Evolutionary conservation across 1,140 invertebrate species (phyloP).

Genomic region (Platorchestia sp.): DNA sequence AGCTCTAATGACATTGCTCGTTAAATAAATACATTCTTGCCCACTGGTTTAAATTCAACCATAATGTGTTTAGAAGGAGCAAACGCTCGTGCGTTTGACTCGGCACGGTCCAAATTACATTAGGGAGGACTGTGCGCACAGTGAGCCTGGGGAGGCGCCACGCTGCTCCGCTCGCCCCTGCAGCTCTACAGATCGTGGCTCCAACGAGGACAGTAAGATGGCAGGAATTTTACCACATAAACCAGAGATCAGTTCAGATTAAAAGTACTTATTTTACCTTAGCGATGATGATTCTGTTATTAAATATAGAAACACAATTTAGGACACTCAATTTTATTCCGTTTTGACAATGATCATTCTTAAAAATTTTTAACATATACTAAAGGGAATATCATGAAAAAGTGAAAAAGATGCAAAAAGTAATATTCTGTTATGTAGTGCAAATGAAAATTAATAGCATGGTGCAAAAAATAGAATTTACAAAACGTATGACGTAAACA

Average conservation of each 20-base stretch:
- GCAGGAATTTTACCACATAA: background rate
- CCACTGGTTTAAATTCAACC: too few relatives aligned
- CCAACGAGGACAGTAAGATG: background rate
- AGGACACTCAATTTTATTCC: background rate
- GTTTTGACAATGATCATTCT: background rate
- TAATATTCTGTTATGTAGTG: background rate
- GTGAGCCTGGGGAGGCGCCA: too few relatives aligned
- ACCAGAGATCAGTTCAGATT: background rate
- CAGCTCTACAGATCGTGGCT: background rate
- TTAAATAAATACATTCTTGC: too few relatives aligned
- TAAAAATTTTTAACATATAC: background rate
- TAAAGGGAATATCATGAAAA: background rate
- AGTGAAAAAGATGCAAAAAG: background rate
- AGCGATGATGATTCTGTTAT: background rate
- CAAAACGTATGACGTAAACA: background rate
- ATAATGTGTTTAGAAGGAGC: too few relatives aligned
- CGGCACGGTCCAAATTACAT: too few relatives aligned
- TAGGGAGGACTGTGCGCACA: too few relatives aligned
- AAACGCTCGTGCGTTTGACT: too few relatives aligned
- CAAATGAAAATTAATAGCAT: background rate
- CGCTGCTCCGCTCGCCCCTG: background rate
- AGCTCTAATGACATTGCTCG: background rate
- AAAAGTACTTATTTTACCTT: background rate
- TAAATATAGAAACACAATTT: background rate
- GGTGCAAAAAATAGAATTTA: background rate